These are phyloP conservation scores for Murina feae DNA, from an alignment of 2,113 vertebrate species.

Conservation along the genomic window DNA sequence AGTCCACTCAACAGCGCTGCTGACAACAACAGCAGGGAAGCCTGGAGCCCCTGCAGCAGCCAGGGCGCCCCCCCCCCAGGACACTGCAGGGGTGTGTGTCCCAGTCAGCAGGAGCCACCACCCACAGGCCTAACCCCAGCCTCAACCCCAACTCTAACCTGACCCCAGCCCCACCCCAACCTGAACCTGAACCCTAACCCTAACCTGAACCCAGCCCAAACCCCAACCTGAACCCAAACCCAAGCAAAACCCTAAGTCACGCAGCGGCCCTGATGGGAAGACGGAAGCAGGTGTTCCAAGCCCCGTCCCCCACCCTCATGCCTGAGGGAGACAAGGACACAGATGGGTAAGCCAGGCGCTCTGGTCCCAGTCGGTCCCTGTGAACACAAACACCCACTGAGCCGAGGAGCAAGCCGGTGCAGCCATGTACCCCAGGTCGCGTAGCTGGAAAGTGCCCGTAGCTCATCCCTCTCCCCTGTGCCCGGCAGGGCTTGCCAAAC, in stretches of 20 bases:
- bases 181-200: neutral
- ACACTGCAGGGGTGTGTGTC: too few relatives aligned
- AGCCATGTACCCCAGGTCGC: too few relatives aligned
- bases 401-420: neutral
- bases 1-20: too few relatives aligned
- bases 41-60: neutral
- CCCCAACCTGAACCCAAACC: neutral
- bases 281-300: neutral
- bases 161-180: neutral
- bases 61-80: accelerated
- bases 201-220: neutral
- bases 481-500: too few relatives aligned
- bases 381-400: neutral
- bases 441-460: too few relatives aligned
- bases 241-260: neutral
- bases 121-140: neutral
- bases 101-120: too few relatives aligned
- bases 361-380: neutral
- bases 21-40: accelerated
- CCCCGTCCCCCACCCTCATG: neutral
- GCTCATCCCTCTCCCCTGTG: too few relatives aligned
- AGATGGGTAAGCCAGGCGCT: conserved; percentile 9
- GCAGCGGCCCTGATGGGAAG: accelerated
- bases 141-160: neutral
- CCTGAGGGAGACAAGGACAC: neutral